phyloP scores from a whole-genome alignment of 2,797 vertebrate genomes.

The Decapterus maruadsi region DNA sequence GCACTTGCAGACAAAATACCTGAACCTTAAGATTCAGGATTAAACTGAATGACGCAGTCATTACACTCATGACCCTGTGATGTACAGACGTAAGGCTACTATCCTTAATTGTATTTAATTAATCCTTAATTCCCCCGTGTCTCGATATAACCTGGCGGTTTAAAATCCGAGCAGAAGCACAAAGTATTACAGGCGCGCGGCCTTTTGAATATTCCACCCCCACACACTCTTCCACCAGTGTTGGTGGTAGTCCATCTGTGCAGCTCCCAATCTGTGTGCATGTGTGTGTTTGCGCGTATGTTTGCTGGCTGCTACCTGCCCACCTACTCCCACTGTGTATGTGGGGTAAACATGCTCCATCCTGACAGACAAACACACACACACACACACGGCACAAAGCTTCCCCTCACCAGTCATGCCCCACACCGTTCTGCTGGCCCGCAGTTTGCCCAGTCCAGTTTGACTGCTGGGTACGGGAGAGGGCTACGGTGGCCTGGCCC shows the following conservation, averaged over 20 bases:
- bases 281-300: conserved; percentile 59
- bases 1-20: conserved; percentile 14
- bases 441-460: conserved; percentile 65
- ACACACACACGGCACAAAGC: conserved; percentile 56
- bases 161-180: conserved; percentile 30
- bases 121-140: conserved; percentile 13
- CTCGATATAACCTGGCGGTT: conserved; percentile 4
- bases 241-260: conserved; percentile 59
- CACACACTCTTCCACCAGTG: conserved; percentile 32
- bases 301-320: conserved; percentile 68
- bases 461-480: conserved; percentile 71
- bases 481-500: conserved; percentile 68
- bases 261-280: conserved; percentile 46
- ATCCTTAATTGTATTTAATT: not conserved
- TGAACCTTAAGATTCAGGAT: conserved; percentile 18
- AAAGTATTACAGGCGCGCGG: conserved; percentile 26
- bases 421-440: conserved; percentile 69
- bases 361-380: conserved; percentile 29
- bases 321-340: conserved; percentile 58
- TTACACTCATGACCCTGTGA: conserved; percentile 4
- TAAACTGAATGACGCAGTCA: conserved; percentile 21
- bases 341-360: conserved; percentile 62
- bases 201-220: conserved; percentile 41
- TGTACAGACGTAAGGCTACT: not conserved
- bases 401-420: conserved; percentile 56